Evolutionary conservation across 2,888 invertebrate genomes (phyloP).

Genomic region (Trachelus troglodyta): DNA sequence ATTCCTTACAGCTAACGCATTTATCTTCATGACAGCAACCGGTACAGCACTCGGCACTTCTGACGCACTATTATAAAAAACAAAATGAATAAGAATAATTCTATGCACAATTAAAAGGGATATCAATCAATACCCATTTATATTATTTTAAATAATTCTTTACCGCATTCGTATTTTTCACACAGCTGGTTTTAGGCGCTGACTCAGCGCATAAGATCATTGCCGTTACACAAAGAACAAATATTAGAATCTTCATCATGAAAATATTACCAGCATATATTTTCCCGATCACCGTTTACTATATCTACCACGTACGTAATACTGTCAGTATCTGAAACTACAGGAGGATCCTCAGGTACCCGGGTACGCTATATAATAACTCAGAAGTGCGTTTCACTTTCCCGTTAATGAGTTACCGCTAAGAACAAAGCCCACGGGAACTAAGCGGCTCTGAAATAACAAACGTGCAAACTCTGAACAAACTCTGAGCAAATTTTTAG

Average conservation of each 20-base stretch:
- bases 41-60: conserved; percentile 38
- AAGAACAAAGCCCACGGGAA: neutral
- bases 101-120: neutral
- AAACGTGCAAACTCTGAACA: neutral
- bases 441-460: neutral
- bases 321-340: neutral
- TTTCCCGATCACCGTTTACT: neutral
- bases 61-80: conserved; percentile 32
- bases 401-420: neutral
- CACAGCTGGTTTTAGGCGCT: neutral
- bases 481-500: neutral
- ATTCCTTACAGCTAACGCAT: conserved; percentile 38
- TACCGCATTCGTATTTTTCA: conserved; percentile 3
- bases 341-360: neutral
- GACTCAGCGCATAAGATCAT: neutral
- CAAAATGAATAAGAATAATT: conserved; percentile 2
- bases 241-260: neutral
- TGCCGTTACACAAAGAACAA: neutral
- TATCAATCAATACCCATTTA: neutral
- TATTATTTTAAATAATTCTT: neutral
- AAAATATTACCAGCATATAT: neutral
- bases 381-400: neutral
- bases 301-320: neutral
- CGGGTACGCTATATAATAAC: neutral
- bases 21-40: conserved; percentile 40